Conservation (phyloP, 2,113 vertebrate genomes). For the Riparia riparia region DNA sequence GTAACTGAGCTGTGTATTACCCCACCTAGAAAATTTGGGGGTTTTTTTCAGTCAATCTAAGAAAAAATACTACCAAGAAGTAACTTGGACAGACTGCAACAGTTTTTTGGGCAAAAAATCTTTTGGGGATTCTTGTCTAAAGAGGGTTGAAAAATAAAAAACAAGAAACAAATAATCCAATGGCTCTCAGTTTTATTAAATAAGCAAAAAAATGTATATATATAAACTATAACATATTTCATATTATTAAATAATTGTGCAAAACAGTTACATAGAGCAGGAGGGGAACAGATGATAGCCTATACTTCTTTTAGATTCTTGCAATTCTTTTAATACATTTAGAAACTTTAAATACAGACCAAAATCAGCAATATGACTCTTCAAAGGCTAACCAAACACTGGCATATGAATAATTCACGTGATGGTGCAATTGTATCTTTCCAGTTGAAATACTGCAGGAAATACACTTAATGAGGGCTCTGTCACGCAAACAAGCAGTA, state of each 20-base stretch:
- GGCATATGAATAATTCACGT: not conserved
- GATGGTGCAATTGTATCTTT: not conserved
- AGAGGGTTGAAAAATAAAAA: not conserved
- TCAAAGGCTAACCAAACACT: not conserved
- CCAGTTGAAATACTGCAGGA: not conserved
- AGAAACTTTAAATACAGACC: conserved; percentile 11
- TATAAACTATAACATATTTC: conserved; percentile 33
- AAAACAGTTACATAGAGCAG: conserved; percentile 23
- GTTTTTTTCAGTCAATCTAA: not conserved
- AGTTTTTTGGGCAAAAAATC: not conserved
- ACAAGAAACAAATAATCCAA: conserved; percentile 28
- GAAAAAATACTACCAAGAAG: not conserved
- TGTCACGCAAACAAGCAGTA: not conserved
- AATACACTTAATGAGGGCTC: not conserved
- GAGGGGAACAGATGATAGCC: not conserved
- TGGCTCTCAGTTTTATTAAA: conserved; percentile 47
- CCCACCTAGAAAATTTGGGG: not conserved
- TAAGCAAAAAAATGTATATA: not conserved
- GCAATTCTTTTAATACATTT: not conserved
- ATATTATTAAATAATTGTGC: conserved; percentile 44
- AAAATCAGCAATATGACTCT: not conserved
- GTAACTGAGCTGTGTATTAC: not conserved
- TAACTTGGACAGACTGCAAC: not conserved
- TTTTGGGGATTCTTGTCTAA: not conserved
- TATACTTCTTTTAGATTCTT: not conserved